Evolutionary conservation across 2,888 invertebrate genomes (phyloP), one percentile per base, ranked within the genome.

Genomic region (Autographa gamma): DNA sequence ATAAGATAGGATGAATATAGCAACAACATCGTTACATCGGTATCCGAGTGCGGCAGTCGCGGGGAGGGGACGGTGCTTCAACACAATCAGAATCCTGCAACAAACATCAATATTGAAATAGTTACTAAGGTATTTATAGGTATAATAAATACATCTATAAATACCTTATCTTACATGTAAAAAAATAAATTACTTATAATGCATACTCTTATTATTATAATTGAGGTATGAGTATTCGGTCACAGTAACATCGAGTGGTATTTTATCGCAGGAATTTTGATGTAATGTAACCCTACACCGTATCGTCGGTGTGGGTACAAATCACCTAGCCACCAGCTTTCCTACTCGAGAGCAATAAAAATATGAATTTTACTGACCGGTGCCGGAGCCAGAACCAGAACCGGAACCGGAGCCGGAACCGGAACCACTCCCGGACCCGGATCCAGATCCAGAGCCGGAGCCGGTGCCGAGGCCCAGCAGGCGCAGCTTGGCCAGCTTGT

Each of bases 401-500:
- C 48, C n/a, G 7, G 48, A n/a, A 0, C n/a, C 48, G n/a, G 43
- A 14, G 0, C 43, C 43, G 6, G 43, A 14, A 7, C 54, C 54
- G 19, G 18, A 7, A 0, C 19, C 54, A 19, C 1, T 11, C 3
- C 18, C 54, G 13, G 13, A 1, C 11, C 54, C 54, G 11, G 11
- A 13, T 13, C 11, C 54, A 11, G 18, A 9, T 1, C 52, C 52
- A 2, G 13, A 3, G 19, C 54, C 54, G 13, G 25, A 9, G 9
- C 19, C 18, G 11, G 19, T 25, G 13, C 72, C 52, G 13, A 63
- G 59, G 34, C 18, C 34, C 38, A 75, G 63, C 38, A 75, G 70
- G 6, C 72, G 70, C 16, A 80, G 62, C 11, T 76, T 70, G 74
- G 73, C 72, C 34, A 78, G 59, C 62, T 78, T 76, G 66, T 77